phyloP scores from a whole-genome alignment of 2,888 invertebrate genomes.

The Eumerus sabulonum region DNA sequence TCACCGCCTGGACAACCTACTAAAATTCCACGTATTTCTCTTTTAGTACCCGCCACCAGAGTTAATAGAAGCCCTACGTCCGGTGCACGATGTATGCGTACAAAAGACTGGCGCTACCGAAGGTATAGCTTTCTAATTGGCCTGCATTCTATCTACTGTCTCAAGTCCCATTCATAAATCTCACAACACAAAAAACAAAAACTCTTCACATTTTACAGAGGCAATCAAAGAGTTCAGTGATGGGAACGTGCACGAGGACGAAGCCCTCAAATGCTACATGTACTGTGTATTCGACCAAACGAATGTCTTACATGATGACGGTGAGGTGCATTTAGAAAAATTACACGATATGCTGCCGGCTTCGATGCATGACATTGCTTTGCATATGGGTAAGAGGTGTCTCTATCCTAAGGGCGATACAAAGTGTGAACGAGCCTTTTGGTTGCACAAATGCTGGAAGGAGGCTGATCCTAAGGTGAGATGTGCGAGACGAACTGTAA shows the following conservation, averaged over 20 bases:
- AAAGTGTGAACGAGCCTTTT: slow-evolving; percentile 70
- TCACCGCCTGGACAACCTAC: too few relatives aligned
- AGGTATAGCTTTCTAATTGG: slow-evolving; percentile 70
- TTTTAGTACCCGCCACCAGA: slow-evolving; percentile 76
- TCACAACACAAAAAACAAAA: background rate
- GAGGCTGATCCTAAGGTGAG: slow-evolving; percentile 69
- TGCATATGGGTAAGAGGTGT: slow-evolving; percentile 75
- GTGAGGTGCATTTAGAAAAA: slow-evolving; percentile 77
- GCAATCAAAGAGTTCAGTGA: slow-evolving; percentile 78
- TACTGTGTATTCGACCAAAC: slow-evolving; percentile 78
- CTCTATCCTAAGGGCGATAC: slow-evolving; percentile 70
- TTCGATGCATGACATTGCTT: slow-evolving; percentile 73
- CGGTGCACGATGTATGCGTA: slow-evolving; percentile 76
- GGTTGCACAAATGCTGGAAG: slow-evolving; percentile 71
- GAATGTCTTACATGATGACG: slow-evolving; percentile 77
- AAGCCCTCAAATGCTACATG: slow-evolving; percentile 78
- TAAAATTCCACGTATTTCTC: background rate
- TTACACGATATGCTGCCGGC: slow-evolving; percentile 74
- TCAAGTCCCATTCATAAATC: slow-evolving; percentile 14
- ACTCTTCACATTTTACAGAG: slow-evolving; percentile 69
- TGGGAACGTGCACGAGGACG: slow-evolving; percentile 78
- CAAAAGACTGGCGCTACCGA: slow-evolving; percentile 76
- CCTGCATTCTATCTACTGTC: background rate
- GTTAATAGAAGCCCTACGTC: slow-evolving; percentile 74
- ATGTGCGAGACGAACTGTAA: background rate